Evolutionary conservation across 2,113 vertebrate species (phyloP), one percentile per base, ranked within the genome.

Genomic region (Sinocyclocheilus anshuiensis): DNA sequence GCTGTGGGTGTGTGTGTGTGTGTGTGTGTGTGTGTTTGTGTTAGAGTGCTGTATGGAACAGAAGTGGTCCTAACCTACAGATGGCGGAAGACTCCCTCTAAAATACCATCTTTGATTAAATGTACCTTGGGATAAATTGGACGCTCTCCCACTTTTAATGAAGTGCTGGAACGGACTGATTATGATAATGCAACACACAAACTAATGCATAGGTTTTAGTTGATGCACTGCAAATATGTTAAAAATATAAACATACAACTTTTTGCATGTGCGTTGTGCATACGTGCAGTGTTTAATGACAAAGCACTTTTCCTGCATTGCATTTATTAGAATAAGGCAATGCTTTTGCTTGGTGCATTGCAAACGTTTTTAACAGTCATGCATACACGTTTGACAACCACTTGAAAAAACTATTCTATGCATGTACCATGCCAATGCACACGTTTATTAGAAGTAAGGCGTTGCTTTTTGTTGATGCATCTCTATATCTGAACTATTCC

Each of bases 41-140:
- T 33, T 9, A 26, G 77, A 33, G 45, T 71, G 39, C 26, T 77
- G 77, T 84, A 6, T 55, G 71, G 20, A 82, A 61, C 55, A 61
- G 59, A 81, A 65, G 84, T 72, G 33, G 48, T 67, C n/a, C 15
- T 88, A 87, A 81, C 87, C 89, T 88, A 90, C 84, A 90, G 87
- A 88, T 90, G 89, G 89, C 89, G 79, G 87, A 88, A 87, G 87
- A 90, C 85, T 87, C 86, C 89, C 76, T 88, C 86, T 71, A 45
- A 88, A 87, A 74, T 63, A 82, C 67, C 78, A 77, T 57, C 26
- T 74, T 82, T 84, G 77, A 59, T 65, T 72, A 87, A 82, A 67
- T 42, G 33, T 80, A 84, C 77, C 50, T 84, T 26, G 0, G 53
- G 69, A 74, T 50, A 74, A 57, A 74, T 83, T 57, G 81, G 69